Conservation (phyloP, 2,797 vertebrate genomes). For the Fistularia commersonii region DNA sequence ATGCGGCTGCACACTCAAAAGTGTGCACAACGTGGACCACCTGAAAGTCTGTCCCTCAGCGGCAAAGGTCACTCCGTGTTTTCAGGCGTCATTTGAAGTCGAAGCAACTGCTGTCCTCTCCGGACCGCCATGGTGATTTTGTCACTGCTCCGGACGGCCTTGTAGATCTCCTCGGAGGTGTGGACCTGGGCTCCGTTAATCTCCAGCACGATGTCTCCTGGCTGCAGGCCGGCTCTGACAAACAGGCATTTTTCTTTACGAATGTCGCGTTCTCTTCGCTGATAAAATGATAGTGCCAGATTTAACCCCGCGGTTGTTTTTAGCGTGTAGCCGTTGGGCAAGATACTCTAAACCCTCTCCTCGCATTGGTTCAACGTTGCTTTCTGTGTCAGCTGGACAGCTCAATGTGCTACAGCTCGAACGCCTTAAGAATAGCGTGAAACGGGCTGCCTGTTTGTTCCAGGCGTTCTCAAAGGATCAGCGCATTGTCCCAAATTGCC, state of each 20-base stretch:
- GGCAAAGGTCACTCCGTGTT: conserved; percentile 73
- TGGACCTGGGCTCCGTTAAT: conserved; percentile 80
- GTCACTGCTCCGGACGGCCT: conserved; percentile 79
- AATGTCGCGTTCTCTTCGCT: too few species aligned
- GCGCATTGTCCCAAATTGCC: neutral
- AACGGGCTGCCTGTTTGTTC: too few species aligned
- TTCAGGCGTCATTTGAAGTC: conserved; percentile 85
- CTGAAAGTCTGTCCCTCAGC: neutral
- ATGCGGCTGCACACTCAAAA: neutral
- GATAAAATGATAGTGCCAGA: too few species aligned
- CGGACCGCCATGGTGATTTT: conserved; percentile 81
- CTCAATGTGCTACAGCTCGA: too few species aligned
- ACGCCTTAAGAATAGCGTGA: too few species aligned
- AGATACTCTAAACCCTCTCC: too few species aligned
- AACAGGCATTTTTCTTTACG: neutral
- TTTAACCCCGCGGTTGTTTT: too few species aligned
- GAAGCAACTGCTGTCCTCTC: conserved; percentile 72
- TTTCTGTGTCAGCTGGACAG: too few species aligned
- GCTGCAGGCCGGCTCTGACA: conserved; percentile 85
- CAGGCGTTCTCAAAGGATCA: neutral
- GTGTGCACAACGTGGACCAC: neutral
- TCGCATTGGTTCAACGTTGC: too few species aligned
- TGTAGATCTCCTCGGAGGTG: conserved; percentile 86
- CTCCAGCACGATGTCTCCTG: conserved; percentile 87
- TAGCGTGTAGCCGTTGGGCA: too few species aligned